phyloP scores from a whole-genome alignment of 2,113 vertebrate species.

The Urocitellus parryii region DNA sequence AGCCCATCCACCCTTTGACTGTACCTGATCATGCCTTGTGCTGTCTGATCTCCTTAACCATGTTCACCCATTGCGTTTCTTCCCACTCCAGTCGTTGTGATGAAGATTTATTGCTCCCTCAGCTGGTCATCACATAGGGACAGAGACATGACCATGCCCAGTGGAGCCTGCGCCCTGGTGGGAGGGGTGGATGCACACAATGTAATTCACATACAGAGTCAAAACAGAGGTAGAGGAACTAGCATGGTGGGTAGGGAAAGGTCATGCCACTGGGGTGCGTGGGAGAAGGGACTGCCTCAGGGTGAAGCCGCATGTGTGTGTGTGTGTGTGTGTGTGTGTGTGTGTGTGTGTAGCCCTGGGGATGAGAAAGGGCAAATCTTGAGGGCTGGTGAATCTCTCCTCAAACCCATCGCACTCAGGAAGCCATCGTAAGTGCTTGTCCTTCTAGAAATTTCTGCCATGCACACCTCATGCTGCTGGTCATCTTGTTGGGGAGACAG shows the following conservation, averaged over 20 bases:
- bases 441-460: neutral
- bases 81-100: neutral
- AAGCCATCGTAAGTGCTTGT: neutral
- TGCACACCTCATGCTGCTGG: neutral
- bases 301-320: neutral
- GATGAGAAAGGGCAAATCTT: neutral
- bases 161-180: neutral
- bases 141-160: neutral
- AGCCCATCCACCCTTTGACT: neutral
- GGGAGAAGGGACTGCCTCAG: neutral
- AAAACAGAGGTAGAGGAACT: neutral
- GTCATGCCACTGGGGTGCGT: no score
- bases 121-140: neutral
- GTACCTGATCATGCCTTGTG: neutral
- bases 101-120: constrained; percentile 10
- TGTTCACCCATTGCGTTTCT: neutral
- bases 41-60: neutral
- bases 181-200: accelerated
- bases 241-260: neutral
- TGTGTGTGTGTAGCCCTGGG: neutral
- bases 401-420: neutral
- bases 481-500: neutral
- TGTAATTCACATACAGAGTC: neutral
- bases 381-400: neutral
- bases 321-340: no score